Evolutionary conservation across 2,797 vertebrate genomes (phyloP).

Genomic region (Lemur catta): DNA sequence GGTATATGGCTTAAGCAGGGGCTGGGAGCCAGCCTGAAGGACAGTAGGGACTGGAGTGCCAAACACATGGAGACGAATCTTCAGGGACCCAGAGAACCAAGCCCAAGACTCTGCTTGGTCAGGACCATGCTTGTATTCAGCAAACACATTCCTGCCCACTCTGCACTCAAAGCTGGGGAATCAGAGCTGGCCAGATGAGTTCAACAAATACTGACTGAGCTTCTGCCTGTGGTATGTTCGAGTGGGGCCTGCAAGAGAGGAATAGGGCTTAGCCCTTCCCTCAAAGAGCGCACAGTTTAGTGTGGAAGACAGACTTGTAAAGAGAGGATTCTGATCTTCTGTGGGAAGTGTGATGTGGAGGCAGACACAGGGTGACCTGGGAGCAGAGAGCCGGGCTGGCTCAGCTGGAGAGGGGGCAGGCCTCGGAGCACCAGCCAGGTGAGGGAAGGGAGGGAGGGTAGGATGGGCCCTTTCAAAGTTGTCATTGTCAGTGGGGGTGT

Average conservation of each 20-base stretch:
- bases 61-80: neutral
- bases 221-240: neutral
- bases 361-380: neutral
- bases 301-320: neutral
- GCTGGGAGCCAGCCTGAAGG: neutral
- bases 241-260: neutral
- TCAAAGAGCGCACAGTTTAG: neutral
- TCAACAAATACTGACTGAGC: slow-evolving; percentile 1
- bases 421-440: neutral
- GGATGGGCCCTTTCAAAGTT: neutral
- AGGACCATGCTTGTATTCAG: neutral
- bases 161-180: neutral
- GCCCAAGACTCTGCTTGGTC: neutral
- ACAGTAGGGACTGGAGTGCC: neutral
- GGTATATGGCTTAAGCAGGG: neutral
- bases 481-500: neutral
- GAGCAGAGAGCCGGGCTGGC: neutral
- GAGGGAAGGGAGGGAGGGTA: neutral
- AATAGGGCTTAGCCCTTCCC: slow-evolving; percentile 16
- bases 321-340: neutral
- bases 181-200: neutral
- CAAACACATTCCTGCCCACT: neutral
- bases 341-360: neutral
- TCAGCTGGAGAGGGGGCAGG: neutral
- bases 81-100: neutral